phyloP scores from a whole-genome alignment of 2,113 vertebrate genomes.

The Tauraco erythrolophus region DNA sequence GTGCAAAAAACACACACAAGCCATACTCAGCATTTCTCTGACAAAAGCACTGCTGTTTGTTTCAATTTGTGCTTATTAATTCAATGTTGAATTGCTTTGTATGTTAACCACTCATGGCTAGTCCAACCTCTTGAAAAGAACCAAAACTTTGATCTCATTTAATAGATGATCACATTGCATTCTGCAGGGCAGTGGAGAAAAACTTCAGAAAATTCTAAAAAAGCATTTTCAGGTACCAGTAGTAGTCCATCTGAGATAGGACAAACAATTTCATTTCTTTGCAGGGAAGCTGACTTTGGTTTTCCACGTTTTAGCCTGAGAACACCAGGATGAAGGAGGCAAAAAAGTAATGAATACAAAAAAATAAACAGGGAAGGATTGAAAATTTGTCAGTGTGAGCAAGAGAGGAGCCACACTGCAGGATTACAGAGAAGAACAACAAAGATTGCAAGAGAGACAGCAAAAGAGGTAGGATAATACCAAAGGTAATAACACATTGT shows the following conservation, averaged over 20 bases:
- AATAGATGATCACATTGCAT: background rate
- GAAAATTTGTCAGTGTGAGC: background rate
- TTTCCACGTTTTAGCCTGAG: background rate
- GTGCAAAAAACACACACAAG: accelerated
- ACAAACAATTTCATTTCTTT: background rate
- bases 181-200: background rate
- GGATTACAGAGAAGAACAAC: background rate
- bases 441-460: background rate
- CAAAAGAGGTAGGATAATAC: background rate
- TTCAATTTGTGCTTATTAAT: background rate
- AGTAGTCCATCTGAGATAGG: background rate
- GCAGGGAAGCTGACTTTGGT: background rate
- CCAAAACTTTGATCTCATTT: background rate
- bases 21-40: background rate
- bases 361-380: background rate
- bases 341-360: background rate
- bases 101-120: background rate
- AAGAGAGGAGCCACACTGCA: background rate
- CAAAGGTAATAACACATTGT: constrained; percentile 38
- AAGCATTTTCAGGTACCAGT: background rate
- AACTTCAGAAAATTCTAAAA: background rate
- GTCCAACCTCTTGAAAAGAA: background rate
- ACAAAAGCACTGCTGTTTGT: background rate
- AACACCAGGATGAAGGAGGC: background rate
- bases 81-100: background rate